Evolutionary conservation across 2,797 vertebrate species (phyloP).

Genomic region (Champsocephalus gunnari): DNA sequence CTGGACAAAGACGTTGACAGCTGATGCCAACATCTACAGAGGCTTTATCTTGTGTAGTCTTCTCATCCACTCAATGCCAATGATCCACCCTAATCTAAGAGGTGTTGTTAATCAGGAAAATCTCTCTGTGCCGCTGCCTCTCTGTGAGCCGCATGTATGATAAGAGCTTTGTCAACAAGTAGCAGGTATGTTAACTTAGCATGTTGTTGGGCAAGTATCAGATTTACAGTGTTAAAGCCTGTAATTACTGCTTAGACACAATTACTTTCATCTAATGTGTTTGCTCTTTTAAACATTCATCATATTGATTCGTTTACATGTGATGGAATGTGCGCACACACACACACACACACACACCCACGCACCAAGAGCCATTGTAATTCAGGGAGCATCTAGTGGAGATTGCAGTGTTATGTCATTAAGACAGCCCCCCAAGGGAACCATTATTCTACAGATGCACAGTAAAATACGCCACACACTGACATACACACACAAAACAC

Average conservation of each 20-base stretch:
- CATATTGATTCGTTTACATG: constrained; percentile 72
- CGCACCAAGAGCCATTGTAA: constrained; percentile 52
- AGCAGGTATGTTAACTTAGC: constrained; percentile 42
- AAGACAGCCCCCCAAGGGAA: constrained; percentile 67
- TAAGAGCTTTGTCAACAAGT: constrained; percentile 38
- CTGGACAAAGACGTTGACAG: constrained; percentile 66
- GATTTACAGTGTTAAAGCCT: constrained; percentile 58
- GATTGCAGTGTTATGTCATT: constrained; percentile 76
- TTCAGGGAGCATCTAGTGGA: constrained; percentile 61
- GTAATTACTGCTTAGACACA: constrained; percentile 63
- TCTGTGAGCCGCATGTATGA: constrained; percentile 19
- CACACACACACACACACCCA: constrained; percentile 17
- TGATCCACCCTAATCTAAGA: constrained; percentile 57
- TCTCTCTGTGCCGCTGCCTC: constrained; percentile 32
- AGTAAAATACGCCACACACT: constrained; percentile 62
- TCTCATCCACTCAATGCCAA: constrained; percentile 60
- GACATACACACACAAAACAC: constrained; percentile 47
- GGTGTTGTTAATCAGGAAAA: constrained; percentile 54
- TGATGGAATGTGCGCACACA: constrained; percentile 25
- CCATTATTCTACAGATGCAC: constrained; percentile 75
- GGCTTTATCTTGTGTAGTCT: constrained; percentile 53
- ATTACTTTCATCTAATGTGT: constrained; percentile 69
- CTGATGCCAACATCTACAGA: constrained; percentile 60
- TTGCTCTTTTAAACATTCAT: constrained; percentile 60
- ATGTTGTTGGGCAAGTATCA: constrained; percentile 42